phyloP scores from a whole-genome alignment of 2,888 invertebrate species.

The Slavum lentiscoides region DNA sequence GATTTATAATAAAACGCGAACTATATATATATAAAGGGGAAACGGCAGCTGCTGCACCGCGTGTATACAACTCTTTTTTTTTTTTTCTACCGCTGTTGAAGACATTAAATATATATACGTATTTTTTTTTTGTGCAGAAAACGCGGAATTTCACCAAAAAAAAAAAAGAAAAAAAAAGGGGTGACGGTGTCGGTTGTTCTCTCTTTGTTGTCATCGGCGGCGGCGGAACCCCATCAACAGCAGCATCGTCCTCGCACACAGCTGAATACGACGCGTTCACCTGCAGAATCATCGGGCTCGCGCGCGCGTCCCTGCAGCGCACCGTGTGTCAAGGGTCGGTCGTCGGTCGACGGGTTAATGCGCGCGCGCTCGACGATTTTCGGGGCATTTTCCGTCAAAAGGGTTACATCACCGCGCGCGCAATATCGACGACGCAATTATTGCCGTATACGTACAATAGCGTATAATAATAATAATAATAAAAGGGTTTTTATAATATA shows the following conservation, averaged over 20 bases:
- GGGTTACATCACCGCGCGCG: slow-evolving; percentile 17
- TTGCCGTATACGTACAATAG: neutral
- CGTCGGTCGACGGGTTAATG: too few relatives aligned
- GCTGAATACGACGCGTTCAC: slow-evolving; percentile 40
- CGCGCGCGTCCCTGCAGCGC: neutral
- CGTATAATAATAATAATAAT: too few relatives aligned
- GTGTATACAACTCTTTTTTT: slow-evolving; percentile 40
- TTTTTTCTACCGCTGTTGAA: slow-evolving; percentile 16
- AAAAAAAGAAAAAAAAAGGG: slow-evolving; percentile 29
- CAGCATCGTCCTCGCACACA: slow-evolving; percentile 32
- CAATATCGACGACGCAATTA: slow-evolving; percentile 49
- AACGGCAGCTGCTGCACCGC: slow-evolving; percentile 22
- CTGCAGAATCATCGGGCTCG: neutral
- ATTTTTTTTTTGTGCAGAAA: slow-evolving; percentile 50
- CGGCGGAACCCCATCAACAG: slow-evolving; percentile 6
- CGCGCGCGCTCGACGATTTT: slow-evolving; percentile 14
- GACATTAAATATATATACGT: slow-evolving; percentile 42
- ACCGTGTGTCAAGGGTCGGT: too few relatives aligned
- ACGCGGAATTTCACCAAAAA: slow-evolving; percentile 46
- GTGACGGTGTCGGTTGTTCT: slow-evolving; percentile 2
- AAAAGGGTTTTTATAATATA: slow-evolving; percentile 51
- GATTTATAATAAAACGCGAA: slow-evolving; percentile 31
- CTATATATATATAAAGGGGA: neutral
- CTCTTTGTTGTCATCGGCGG: slow-evolving; percentile 33
- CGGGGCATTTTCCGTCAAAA: slow-evolving; percentile 49